Evolutionary conservation across 2,113 vertebrate genomes (phyloP).

Genomic region (Cochlearius cochlearius): DNA sequence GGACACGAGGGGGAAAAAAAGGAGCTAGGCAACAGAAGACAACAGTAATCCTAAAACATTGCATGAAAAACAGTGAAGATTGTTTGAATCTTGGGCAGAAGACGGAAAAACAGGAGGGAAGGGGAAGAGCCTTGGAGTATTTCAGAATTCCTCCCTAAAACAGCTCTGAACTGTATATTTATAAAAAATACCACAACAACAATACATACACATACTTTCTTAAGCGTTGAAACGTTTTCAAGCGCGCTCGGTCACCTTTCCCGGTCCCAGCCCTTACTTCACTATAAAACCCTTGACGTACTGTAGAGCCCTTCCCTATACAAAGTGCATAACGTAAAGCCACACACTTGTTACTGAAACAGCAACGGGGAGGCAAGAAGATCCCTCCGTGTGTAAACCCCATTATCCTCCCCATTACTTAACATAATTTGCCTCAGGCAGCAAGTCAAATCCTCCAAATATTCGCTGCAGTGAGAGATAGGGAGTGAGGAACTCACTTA

Average conservation of each 20-base stretch:
- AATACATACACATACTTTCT: neutral
- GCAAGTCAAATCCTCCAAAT: slow-evolving; percentile 4
- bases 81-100: neutral
- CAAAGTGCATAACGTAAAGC: neutral
- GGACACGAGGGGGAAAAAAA: neutral
- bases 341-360: neutral
- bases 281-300: neutral
- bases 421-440: slow-evolving; percentile 28
- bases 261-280: neutral
- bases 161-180: neutral
- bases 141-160: neutral
- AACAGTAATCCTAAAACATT: neutral
- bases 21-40: neutral
- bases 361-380: neutral
- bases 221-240: neutral
- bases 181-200: neutral
- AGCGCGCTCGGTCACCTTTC: neutral
- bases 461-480: neutral
- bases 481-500: neutral
- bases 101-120: neutral
- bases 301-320: neutral
- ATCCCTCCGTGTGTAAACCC: slow-evolving; percentile 1
- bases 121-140: neutral
- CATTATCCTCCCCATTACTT: slow-evolving; percentile 5
- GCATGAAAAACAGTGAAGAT: neutral